These are phyloP conservation scores for Rhyacophila evoluta DNA, from an alignment of 2,888 invertebrate genomes.

Conservation along the genomic window DNA sequence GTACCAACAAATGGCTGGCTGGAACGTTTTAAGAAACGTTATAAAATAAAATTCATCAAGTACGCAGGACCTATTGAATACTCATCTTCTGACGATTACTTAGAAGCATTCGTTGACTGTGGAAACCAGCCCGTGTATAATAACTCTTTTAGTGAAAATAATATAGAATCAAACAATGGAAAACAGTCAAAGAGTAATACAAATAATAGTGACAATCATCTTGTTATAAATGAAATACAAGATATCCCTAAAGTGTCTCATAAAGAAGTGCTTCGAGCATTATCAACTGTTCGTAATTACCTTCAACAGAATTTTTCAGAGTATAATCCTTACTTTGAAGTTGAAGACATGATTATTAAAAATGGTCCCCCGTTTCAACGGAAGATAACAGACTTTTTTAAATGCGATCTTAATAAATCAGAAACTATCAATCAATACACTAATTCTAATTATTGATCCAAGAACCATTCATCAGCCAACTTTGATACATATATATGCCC, in stretches of 20 bases:
- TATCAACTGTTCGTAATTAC: background rate
- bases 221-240: background rate
- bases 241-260: background rate
- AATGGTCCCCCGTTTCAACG: background rate
- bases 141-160: background rate
- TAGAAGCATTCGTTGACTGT: background rate
- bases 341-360: background rate
- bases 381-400: background rate
- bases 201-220: background rate
- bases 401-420: background rate
- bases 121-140: background rate
- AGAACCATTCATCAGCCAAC: too few species aligned
- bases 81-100: background rate
- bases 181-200: background rate
- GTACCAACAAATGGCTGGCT: background rate
- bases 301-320: background rate
- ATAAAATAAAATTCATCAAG: slow-evolving; percentile 4
- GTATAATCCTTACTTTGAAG: slow-evolving; percentile 1
- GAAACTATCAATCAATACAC: background rate
- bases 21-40: background rate
- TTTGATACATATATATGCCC: too few species aligned
- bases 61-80: background rate
- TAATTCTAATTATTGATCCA: too few species aligned
- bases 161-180: background rate
- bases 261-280: background rate